Evolutionary conservation across 2,797 vertebrate species (phyloP).

Genomic region (Gambusia yucatana): DNA sequence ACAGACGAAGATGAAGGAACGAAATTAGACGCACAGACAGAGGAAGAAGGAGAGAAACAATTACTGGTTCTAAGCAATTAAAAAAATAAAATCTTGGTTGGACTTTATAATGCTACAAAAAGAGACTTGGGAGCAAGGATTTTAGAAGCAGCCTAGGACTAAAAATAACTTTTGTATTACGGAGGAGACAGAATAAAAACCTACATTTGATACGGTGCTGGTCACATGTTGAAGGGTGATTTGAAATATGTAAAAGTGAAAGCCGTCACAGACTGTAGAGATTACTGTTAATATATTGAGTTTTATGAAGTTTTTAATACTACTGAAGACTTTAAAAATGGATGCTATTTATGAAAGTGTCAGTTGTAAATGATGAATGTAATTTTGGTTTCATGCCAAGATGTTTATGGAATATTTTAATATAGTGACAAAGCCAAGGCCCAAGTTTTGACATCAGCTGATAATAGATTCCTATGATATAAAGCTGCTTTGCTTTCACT

Average conservation of each 20-base stretch:
- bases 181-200: neutral
- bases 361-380: neutral
- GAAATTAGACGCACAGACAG: slow-evolving; percentile 34
- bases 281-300: neutral
- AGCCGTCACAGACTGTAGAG: neutral
- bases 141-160: neutral
- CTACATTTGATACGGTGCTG: neutral
- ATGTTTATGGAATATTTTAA: neutral
- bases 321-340: neutral
- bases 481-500: neutral
- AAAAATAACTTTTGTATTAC: neutral
- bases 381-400: neutral
- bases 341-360: neutral
- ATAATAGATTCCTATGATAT: neutral
- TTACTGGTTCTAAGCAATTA: slow-evolving; percentile 57
- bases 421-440: neutral
- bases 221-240: neutral
- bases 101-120: neutral
- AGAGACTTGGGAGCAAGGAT: neutral
- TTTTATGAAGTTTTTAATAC: neutral
- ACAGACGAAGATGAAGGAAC: slow-evolving; percentile 80
- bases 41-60: slow-evolving; percentile 38
- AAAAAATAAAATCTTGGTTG: slow-evolving; percentile 5
- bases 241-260: neutral
- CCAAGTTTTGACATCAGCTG: neutral